Evolutionary conservation across 2,113 vertebrate species (phyloP), one percentile per base, ranked within the genome.

Genomic region (Ictidomys tridecemlineatus): DNA sequence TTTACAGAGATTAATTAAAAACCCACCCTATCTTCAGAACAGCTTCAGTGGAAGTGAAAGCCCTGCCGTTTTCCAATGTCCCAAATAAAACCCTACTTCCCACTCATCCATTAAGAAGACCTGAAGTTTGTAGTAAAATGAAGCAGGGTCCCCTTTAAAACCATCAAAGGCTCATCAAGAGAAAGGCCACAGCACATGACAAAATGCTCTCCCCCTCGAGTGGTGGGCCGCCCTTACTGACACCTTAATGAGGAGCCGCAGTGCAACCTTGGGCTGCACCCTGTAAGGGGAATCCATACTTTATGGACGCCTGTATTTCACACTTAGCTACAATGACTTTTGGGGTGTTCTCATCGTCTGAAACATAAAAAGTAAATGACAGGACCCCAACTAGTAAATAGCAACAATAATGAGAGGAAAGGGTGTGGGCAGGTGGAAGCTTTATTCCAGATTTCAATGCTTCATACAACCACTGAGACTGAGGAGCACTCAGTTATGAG

Each of bases 121-220:
- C 48, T 82, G 58, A 90, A 61, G 9, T 69, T 74, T 82, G 73
- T n/a, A 2, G 37, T 78, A n/a, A 95, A 90, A 67, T 84, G 89
- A 90, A 84, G 45, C 24, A 51, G 28, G 12, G 22, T 24, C 34
- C 34, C 5, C 61, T 48, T 95, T 73, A 87, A 72, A 58, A 79
- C 8, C 30, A 94, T 13, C 22, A 22, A 87, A 63, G 7, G 28
- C 22, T 73, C 39, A 79, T 24, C 56, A 28, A 69, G 42, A n/a
- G 32, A 58, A 61, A 45, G 11, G n/a, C 7, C 48, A 0, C n/a
- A 79, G 76, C 34, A 67, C 45, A 9, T 22, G 11, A 42, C 4
- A 4, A 70, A 51, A 39, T 4, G 24, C 11, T 17, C 24, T 79
- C 56, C 26, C 12, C 37, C 53, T 32, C 34, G 34, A 69, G 37